A percentile compares a stretch with the other conserved stretches of the same genome.
Evolutionary conservation across 2,888 invertebrate species (phyloP).

Genomic region (Drosophila birchii): DNA sequence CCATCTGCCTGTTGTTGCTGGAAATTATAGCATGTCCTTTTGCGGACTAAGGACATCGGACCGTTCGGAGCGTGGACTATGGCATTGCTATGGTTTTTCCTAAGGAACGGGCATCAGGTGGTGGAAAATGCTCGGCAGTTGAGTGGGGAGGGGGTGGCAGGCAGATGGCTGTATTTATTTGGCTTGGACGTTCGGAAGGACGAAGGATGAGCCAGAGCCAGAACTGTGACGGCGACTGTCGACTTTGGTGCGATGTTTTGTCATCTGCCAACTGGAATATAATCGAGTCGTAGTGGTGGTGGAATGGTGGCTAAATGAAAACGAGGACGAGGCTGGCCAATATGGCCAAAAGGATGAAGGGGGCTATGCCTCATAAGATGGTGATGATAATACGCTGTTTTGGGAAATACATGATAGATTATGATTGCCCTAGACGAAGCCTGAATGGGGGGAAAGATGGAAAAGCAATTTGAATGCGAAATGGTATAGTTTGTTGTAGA

Average conservation of each 20-base stretch:
- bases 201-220: slow-evolving; percentile 12
- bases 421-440: slow-evolving; percentile 23
- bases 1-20: slow-evolving; percentile 56
- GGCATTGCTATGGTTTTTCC: slow-evolving; percentile 75
- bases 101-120: slow-evolving; percentile 46
- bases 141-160: background rate
- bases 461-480: slow-evolving; percentile 31
- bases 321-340: slow-evolving; percentile 13
- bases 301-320: slow-evolving; percentile 50
- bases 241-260: slow-evolving; percentile 68
- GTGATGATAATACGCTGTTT: slow-evolving; percentile 47
- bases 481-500: slow-evolving; percentile 7
- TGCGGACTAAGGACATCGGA: slow-evolving; percentile 57
- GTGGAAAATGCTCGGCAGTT: slow-evolving; percentile 24
- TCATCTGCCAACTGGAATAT: slow-evolving; percentile 77
- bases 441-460: background rate
- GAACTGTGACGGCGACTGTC: slow-evolving; percentile 44
- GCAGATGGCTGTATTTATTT: slow-evolving; percentile 37
- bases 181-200: slow-evolving; percentile 28
- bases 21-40: slow-evolving; percentile 80
- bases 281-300: slow-evolving; percentile 70
- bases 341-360: background rate
- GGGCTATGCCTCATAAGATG: slow-evolving; percentile 44
- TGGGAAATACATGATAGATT: slow-evolving; percentile 49
- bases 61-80: slow-evolving; percentile 46